These are phyloP conservation scores for Euborellia annulipes DNA, from an alignment of 1,140 invertebrate genomes.

Conservation along the genomic window DNA sequence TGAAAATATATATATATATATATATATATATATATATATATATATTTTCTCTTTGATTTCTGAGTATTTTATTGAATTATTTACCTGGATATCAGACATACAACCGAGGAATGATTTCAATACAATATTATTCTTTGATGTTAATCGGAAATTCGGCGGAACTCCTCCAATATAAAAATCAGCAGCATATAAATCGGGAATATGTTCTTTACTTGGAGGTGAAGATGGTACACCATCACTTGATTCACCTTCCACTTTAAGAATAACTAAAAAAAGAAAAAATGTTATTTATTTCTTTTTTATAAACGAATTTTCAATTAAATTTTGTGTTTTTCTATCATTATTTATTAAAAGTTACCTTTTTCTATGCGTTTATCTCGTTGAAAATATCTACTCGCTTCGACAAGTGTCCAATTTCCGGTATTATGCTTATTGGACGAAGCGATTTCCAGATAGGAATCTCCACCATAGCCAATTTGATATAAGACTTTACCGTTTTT, in stretches of 20 bases:
- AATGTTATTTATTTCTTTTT: slow-evolving; percentile 6
- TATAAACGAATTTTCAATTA: neutral
- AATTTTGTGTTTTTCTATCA: neutral
- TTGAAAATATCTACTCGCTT: slow-evolving; percentile 34
- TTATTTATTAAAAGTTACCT: slow-evolving; percentile 13
- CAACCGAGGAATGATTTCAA: slow-evolving; percentile 57
- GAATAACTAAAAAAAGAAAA: slow-evolving; percentile 23
- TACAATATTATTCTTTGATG: slow-evolving; percentile 17
- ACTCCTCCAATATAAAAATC: slow-evolving; percentile 65
- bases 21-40: too few relatives aligned
- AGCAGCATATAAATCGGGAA: slow-evolving; percentile 44
- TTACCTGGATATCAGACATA: slow-evolving; percentile 59
- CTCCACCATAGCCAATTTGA: slow-evolving; percentile 48
- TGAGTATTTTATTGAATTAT: too few relatives aligned
- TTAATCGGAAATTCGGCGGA: slow-evolving; percentile 43
- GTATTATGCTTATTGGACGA: slow-evolving; percentile 62
- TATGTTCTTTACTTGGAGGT: slow-evolving; percentile 34
- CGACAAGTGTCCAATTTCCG: slow-evolving; percentile 61
- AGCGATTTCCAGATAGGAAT: slow-evolving; percentile 43
- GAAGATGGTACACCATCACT: slow-evolving; percentile 44
- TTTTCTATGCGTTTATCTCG: slow-evolving; percentile 23
- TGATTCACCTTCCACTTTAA: slow-evolving; percentile 55
- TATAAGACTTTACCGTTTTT: slow-evolving; percentile 59
- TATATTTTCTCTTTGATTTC: too few relatives aligned
- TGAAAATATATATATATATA: too few relatives aligned